Base-by-base conservation (phyloP, 2,113 vertebrate genomes). In the Colinus virginianus region DNA sequence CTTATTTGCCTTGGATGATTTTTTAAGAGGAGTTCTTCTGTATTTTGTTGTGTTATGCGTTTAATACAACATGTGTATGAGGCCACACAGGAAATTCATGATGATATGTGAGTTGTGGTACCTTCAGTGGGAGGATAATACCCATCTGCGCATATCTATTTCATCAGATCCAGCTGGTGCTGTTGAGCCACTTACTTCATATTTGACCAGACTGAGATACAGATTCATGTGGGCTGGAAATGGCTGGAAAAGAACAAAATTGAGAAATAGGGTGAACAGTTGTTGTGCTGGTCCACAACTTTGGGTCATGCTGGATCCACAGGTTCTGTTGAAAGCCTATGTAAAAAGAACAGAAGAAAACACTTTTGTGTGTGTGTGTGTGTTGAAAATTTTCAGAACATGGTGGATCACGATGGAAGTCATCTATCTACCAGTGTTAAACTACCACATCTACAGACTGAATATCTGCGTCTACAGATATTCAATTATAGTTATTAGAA, bases 71-170 rank as follows among this genome's bases (percentile, higher is more conserved):
- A 25, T 36, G 22, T 53, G 14, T 66, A 19, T 88, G 71, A 91
- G 82, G 85, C 79, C 89, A 90, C 71, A 85, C 84, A 89, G 94
- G 94, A 96, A 95, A 92, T 94, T 59, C 2, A 0, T 77, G 75
- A 61, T 82, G 67, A 82, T 87, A 79, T 4, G 63, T 74, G 79
- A 81, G 22, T 81, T 95, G 67, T 90, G 90, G 75, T 95, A 76
- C 84, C 59, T 95, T 67, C 71, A 83, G 90, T 85, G 59, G 94
- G 96, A 95, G 81, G 89, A 90, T 93, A 96, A 94, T 92, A 86
- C 53, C 76, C 43, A 61, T 32, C 67, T 84, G 48, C 61, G 82
- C 42, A 25, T 43, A 53, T 6, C 2, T 7, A 90, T 96, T 95
- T 90, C 78, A 89, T 93, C 93, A 95, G 91, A 95, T 79, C 81